phyloP scores from a whole-genome alignment of 2,797 vertebrate species.

The Falco concolor region DNA sequence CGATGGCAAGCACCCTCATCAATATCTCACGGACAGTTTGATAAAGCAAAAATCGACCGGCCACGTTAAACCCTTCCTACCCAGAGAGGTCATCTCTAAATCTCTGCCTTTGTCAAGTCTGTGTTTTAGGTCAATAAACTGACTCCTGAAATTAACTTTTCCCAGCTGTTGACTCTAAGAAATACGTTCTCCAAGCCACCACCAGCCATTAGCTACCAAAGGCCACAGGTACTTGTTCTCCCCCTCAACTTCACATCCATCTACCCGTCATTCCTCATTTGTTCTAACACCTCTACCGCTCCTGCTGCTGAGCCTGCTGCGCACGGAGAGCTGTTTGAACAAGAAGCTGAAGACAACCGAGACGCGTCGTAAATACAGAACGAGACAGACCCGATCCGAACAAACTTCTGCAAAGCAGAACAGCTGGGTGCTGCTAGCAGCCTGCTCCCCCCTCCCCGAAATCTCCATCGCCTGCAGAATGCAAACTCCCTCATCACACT shows the following conservation, averaged over 20 bases:
- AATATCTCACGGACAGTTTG: neutral
- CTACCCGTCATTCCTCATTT: accelerated
- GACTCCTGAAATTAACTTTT: neutral
- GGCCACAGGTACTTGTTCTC: neutral
- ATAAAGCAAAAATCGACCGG: neutral
- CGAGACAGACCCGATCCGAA: neutral
- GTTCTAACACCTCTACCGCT: neutral
- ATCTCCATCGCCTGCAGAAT: accelerated
- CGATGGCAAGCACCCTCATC: neutral
- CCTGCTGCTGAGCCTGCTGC: neutral
- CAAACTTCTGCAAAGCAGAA: neutral
- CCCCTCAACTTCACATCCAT: neutral
- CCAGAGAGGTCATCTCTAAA: neutral
- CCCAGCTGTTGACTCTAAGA: neutral
- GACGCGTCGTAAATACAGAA: neutral
- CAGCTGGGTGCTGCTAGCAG: neutral
- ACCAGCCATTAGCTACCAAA: neutral
- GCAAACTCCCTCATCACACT: accelerated
- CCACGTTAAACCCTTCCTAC: neutral
- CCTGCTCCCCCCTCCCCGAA: neutral
- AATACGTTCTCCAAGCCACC: neutral
- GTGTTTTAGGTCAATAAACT: neutral
- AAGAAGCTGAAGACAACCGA: neutral
- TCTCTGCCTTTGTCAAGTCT: neutral
- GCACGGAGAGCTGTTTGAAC: neutral